Evolutionary conservation across 2,113 vertebrate genomes (phyloP).

Genomic region (Condylura cristata): DNA sequence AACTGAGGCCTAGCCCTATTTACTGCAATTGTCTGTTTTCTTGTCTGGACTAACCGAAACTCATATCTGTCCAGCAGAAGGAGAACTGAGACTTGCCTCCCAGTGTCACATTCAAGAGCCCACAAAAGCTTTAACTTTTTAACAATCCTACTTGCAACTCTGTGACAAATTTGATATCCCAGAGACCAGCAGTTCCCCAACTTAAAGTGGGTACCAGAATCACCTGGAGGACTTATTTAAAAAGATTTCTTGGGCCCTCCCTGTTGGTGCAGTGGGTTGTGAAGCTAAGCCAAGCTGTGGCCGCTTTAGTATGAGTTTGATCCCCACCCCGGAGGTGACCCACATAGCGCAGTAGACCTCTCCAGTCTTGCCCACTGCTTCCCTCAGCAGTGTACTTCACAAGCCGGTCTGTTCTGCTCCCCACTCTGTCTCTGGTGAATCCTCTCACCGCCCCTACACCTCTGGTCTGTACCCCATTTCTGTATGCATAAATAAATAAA

Average conservation of each 20-base stretch:
- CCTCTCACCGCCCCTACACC: too few species aligned
- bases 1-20: neutral
- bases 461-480: too few species aligned
- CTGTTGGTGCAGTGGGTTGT: too few species aligned
- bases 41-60: constrained; percentile 52
- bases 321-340: too few species aligned
- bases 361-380: too few species aligned
- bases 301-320: too few species aligned
- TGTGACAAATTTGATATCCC: neutral
- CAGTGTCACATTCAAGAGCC: neutral
- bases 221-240: neutral
- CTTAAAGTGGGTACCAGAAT: neutral
- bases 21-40: neutral
- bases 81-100: constrained; percentile 37
- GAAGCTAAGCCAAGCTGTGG: too few species aligned
- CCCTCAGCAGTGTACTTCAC: too few species aligned
- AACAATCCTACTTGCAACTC: neutral
- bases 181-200: neutral
- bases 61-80: constrained; percentile 20
- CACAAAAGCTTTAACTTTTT: neutral
- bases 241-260: neutral
- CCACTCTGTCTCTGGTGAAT: too few species aligned
- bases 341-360: too few species aligned
- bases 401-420: too few species aligned
- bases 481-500: too few species aligned